Conservation (phyloP, 2,113 vertebrate genomes). For the Pelecanoides urinatrix region DNA sequence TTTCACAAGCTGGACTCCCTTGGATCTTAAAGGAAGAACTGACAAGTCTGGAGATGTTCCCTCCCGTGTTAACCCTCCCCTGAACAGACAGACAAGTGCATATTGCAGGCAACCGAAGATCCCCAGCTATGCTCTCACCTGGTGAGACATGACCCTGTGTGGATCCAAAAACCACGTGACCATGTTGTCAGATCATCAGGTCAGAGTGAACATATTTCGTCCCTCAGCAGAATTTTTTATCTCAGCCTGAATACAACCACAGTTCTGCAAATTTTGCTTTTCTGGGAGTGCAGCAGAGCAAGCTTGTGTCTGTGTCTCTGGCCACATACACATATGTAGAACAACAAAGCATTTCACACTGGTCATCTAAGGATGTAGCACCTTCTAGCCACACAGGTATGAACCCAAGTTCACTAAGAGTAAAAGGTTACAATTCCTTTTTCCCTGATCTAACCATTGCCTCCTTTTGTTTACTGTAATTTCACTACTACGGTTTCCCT, state of each 20-base stretch:
- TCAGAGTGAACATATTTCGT: neutral
- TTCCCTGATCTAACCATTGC: neutral
- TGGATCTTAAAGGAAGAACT: neutral
- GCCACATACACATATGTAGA: neutral
- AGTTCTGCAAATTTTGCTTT: neutral
- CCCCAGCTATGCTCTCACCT: neutral
- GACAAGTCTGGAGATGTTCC: neutral
- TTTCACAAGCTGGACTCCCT: neutral
- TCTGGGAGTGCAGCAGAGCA: neutral
- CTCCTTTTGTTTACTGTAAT: neutral
- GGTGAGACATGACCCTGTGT: neutral
- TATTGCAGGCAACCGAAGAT: neutral
- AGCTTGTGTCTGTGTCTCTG: neutral
- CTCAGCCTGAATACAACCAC: neutral
- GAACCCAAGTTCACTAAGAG: neutral
- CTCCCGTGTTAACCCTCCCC: neutral
- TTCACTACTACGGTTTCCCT: neutral
- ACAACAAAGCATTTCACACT: neutral
- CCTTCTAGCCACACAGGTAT: neutral
- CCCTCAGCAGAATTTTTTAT: neutral
- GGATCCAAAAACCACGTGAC: fast-evolving
- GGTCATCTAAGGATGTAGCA: neutral
- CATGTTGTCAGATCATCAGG: neutral
- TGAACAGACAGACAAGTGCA: neutral
- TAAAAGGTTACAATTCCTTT: neutral